Conservation (phyloP, 2,888 invertebrate genomes). For the Rhagophthalmus giganteus region DNA sequence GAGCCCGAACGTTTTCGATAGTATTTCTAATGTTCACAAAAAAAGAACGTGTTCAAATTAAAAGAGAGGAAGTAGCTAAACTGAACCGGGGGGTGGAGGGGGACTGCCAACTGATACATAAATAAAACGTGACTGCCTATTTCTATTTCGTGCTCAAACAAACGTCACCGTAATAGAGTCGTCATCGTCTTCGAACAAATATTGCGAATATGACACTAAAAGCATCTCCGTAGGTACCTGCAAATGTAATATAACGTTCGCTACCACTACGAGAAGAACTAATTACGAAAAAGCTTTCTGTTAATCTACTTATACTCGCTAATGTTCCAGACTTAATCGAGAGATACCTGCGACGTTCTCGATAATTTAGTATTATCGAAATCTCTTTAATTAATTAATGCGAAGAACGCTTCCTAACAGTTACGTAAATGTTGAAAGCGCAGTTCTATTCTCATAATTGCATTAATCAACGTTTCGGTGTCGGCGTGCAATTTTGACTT, state of each 20-base stretch:
- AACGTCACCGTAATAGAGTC: slow-evolving; percentile 12
- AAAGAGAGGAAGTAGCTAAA: slow-evolving; percentile 20
- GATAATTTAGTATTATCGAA: not conserved
- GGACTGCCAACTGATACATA: slow-evolving; percentile 19
- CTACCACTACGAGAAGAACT: not conserved
- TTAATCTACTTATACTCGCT: not conserved
- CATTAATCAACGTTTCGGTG: too few species aligned
- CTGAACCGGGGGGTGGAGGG: slow-evolving; percentile 7
- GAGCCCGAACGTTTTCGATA: slow-evolving; percentile 13
- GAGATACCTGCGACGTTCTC: not conserved
- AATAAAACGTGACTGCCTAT: slow-evolving; percentile 18
- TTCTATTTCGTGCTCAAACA: slow-evolving; percentile 11
- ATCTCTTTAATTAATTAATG: not conserved
- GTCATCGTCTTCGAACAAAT: slow-evolving; percentile 1
- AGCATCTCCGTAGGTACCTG: not conserved
- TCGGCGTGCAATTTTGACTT: too few species aligned
- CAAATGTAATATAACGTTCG: not conserved
- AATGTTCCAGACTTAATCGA: too few species aligned
- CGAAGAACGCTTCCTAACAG: too few species aligned
- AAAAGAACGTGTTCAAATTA: slow-evolving; percentile 22
- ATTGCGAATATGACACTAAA: slow-evolving; percentile 1
- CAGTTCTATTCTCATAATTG: too few species aligned
- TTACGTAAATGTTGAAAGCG: too few species aligned
- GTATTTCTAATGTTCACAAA: slow-evolving; percentile 9
- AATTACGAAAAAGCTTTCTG: not conserved